A percentile compares a stretch with the other conserved stretches of the same genome.
Evolutionary conservation across 2,113 vertebrate species (phyloP).

Genomic region (Corythaeola cristata): DNA sequence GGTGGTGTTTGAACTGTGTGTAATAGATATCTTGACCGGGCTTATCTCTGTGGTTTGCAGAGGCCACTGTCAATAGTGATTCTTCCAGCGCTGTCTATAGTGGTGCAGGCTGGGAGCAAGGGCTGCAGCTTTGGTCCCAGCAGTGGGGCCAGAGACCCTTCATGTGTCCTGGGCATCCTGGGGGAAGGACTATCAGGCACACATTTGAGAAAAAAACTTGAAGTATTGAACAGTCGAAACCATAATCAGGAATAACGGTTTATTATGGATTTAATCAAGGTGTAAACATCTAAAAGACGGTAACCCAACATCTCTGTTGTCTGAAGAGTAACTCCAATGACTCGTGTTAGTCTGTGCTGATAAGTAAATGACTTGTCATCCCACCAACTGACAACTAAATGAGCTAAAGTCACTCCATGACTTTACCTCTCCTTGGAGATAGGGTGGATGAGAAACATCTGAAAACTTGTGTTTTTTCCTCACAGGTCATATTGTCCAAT

Average conservation of each 20-base stretch:
- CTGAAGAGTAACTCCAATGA: neutral
- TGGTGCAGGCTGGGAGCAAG: neutral
- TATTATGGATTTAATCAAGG: neutral
- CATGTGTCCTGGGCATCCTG: fast-evolving
- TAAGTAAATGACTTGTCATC: neutral
- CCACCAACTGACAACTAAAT: neutral
- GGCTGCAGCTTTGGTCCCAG: neutral
- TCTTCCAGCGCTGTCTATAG: neutral
- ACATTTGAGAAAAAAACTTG: neutral
- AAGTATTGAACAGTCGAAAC: neutral
- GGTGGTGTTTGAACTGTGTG: constrained; percentile 1
- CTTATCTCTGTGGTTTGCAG: neutral
- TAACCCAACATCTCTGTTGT: neutral
- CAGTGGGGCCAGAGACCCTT: neutral
- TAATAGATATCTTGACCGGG: neutral
- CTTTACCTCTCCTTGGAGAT: neutral
- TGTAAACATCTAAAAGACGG: neutral
- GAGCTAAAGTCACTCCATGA: neutral
- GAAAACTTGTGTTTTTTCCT: neutral
- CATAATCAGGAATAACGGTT: neutral
- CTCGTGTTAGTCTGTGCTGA: neutral
- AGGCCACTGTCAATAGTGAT: neutral
- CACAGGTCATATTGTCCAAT: fast-evolving
- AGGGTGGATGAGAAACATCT: neutral
- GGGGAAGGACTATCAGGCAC: fast-evolving